These are phyloP conservation scores for Neosilurus mollespiculum DNA, from an alignment of 2,797 vertebrate species.

Conservation along the genomic window DNA sequence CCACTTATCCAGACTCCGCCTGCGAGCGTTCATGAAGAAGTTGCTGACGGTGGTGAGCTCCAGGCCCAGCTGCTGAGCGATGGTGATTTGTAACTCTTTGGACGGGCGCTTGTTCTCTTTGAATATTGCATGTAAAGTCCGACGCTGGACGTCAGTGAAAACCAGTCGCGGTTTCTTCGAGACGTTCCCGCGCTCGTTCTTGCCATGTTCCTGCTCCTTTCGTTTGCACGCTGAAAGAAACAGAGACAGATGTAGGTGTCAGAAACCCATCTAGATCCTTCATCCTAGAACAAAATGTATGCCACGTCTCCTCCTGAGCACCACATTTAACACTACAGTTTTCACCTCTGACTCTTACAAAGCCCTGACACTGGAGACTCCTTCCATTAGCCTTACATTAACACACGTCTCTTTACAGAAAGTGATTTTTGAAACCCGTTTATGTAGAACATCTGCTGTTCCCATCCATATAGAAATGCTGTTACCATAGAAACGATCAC, in stretches of 20 bases:
- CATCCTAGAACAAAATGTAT: not conserved
- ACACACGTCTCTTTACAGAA: not conserved
- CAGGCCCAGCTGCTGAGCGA: constrained; percentile 97
- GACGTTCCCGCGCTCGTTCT: constrained; percentile 86
- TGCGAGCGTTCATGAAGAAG: constrained; percentile 99
- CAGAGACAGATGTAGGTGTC: not conserved
- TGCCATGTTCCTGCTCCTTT: constrained; percentile 94
- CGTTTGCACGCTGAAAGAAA: constrained; percentile 89
- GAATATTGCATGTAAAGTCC: constrained; percentile 99
- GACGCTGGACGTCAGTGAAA: constrained; percentile 97
- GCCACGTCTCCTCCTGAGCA: not conserved
- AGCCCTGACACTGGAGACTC: not conserved
- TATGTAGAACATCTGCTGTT: not conserved
- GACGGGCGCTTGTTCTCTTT: constrained; percentile 99
- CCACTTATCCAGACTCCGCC: constrained; percentile 98
- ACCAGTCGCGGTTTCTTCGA: constrained; percentile 96
- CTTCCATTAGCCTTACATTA: not conserved
- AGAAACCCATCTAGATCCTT: not conserved
- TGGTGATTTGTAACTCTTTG: constrained; percentile 99
- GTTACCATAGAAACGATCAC: not conserved
- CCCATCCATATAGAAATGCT: not conserved
- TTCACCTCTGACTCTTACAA: not conserved
- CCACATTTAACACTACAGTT: not conserved
- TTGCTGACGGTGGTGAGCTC: constrained; percentile 99
- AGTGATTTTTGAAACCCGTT: not conserved